Base-by-base conservation (phyloP, 1,140 invertebrate species). In the Babylonia areolata region DNA sequence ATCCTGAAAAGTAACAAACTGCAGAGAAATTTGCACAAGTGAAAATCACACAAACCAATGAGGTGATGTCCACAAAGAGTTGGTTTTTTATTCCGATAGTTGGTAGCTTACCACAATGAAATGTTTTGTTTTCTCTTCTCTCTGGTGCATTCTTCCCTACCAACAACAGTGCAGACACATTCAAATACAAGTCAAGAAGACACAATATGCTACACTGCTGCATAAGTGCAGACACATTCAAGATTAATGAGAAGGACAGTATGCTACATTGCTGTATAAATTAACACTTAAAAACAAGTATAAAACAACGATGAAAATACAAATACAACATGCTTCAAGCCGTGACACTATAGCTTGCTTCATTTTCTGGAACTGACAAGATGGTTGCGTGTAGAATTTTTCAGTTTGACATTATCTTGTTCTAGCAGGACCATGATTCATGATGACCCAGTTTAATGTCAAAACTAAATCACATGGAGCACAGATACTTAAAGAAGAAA, bases 91-190 rank as follows among this genome's bases (percentile, higher is more conserved):
- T 64, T 64, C 58, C 58, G 58, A 64, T 64, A n/a, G 28, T 23
- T 64, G 58, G 58, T 64, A 23, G 58, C 23, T 64, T 12, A n/a
- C 58, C 58, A 64, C 58, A 64, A 64, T 64, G 58, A 64, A 64
- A 64, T 64, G 58, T 64, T n/a, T 64, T 23, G 15, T 64, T 12
- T 23, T 64, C 58, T 23, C 58, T 64, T 12, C 28, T 64, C 58
- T n/a, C 58, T 6, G 23, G 58, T 64, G 58, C 58, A 28, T 23
- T 64, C 20, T n/a, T n/a, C 28, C 58, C 58, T 64, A 64, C 58
- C 58, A 64, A 64, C 58, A 64, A 64, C 58, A n/a, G 58, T 64
- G 58, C 58, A 64, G 58, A 64, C 58, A 64, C 58, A 64, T 64
- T n/a, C 58, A 12, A 5, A 64, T 12, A 64, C 58, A 23, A 64